These are phyloP conservation scores for Clamator glandarius DNA, from an alignment of 2,797 vertebrate species.

Conservation along the genomic window DNA sequence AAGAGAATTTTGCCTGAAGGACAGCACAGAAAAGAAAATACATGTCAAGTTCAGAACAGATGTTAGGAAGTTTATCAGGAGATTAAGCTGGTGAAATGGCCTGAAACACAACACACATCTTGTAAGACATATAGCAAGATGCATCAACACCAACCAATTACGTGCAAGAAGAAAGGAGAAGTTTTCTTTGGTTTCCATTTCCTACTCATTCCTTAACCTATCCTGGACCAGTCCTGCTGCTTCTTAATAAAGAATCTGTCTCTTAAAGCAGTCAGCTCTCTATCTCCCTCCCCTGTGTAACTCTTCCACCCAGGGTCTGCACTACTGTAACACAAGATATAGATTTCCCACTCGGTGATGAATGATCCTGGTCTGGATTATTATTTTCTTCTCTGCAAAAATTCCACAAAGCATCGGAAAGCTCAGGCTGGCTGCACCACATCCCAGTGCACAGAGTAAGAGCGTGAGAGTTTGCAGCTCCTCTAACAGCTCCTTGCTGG, in stretches of 20 bases:
- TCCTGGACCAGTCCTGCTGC: not conserved
- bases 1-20: slow-evolving; percentile 21
- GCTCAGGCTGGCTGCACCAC: not conserved
- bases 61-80: slow-evolving; percentile 46
- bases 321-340: not conserved
- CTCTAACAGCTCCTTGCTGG: not conserved
- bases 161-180: not conserved
- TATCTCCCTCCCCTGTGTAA: not conserved
- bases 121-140: not conserved
- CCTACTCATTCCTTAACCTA: not conserved
- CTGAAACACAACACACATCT: slow-evolving; percentile 22
- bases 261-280: not conserved
- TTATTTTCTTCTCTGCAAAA: not conserved
- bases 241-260: not conserved
- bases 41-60: slow-evolving; percentile 35
- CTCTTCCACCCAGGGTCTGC: not conserved
- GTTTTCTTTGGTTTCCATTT: not conserved
- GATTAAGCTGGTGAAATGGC: slow-evolving; percentile 41
- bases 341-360: not conserved
- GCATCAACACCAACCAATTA: not conserved
- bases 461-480: not conserved
- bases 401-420: not conserved
- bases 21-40: not conserved
- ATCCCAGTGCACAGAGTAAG: not conserved
- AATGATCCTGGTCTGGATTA: not conserved